Conservation (phyloP, 2,888 invertebrate species). For the Microctonus aethiopoides region DNA sequence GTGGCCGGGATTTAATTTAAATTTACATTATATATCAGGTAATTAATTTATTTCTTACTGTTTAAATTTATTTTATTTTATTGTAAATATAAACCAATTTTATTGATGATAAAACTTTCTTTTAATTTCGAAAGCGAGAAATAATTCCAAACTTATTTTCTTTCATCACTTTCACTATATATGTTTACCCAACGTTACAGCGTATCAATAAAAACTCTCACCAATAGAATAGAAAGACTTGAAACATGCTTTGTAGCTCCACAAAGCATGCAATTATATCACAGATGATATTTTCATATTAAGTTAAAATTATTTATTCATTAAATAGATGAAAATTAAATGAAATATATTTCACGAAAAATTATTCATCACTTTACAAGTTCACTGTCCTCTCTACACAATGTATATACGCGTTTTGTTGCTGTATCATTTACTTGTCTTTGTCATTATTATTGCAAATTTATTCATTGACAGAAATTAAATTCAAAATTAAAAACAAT, state of each 20-base stretch:
- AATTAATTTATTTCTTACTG: background rate
- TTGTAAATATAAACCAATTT: background rate
- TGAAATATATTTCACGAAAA: too few relatives aligned
- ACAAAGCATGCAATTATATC: background rate
- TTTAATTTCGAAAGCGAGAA: constrained; percentile 19
- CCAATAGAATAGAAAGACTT: background rate
- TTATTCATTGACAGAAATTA: too few relatives aligned
- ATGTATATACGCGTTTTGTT: too few relatives aligned
- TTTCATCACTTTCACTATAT: constrained; percentile 23
- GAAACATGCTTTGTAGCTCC: background rate
- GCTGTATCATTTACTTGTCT: too few relatives aligned
- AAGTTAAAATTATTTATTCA: too few relatives aligned
- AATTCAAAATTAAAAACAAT: too few relatives aligned
- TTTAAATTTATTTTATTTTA: background rate
- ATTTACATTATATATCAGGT: background rate
- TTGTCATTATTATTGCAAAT: too few relatives aligned
- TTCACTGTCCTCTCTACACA: too few relatives aligned
- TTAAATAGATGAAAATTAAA: too few relatives aligned
- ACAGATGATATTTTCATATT: background rate
- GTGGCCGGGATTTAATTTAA: background rate
- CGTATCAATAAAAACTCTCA: background rate
- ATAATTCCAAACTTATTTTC: constrained; percentile 11
- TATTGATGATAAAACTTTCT: background rate
- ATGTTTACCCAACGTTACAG: background rate
- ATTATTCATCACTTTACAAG: too few relatives aligned